Evolutionary conservation across 1,140 invertebrate genomes (phyloP), one percentile per base, ranked within the genome.

Genomic region (Pseudoatta argentina): DNA sequence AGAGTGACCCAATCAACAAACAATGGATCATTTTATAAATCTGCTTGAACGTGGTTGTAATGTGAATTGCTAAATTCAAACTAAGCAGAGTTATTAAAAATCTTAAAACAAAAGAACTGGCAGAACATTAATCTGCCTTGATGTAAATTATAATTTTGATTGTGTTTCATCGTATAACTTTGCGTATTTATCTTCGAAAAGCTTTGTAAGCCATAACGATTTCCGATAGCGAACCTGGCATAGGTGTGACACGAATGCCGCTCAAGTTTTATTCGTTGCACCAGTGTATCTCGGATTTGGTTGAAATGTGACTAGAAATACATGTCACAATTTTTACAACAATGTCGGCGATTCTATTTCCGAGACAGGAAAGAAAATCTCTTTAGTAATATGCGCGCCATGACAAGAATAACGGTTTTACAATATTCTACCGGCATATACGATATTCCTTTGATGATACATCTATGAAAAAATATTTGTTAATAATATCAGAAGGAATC

Each of bases 241-340:
- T 75, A 83, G 79, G 79, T 82, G 79, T 82, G 79, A 83, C 79
- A 83, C 57, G 79, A 83, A 75, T 75, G 69, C 69, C 55, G 55
- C 44, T 83, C 69, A 75, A 83, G 69, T 75, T 83, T 83, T 75
- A 75, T 83, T 83, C 79, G 39, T 12, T 48, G 69, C 18, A 7
- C 79, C 27, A 18, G 27, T 24, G 69, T 73, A 63, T 63, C 39
- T 57, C 69, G 39, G 18, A 39, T 71, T 81, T 34, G 66, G 51
- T 48, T 83, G 79, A 83, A 83, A 83, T 83, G 79, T 83, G 79
- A 75, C 79, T 83, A 75, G 79, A 83, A 83, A 75, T 83, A 83
- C 69, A 73, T 21, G 69, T 83, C 53, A 73, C 69, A 59, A 83
- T 73, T 83, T 83, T 75, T 83, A 75, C 55, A 59, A 48, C 39